Conservation (phyloP, 2,888 invertebrate genomes). For the Leptogaster cylindrica region DNA sequence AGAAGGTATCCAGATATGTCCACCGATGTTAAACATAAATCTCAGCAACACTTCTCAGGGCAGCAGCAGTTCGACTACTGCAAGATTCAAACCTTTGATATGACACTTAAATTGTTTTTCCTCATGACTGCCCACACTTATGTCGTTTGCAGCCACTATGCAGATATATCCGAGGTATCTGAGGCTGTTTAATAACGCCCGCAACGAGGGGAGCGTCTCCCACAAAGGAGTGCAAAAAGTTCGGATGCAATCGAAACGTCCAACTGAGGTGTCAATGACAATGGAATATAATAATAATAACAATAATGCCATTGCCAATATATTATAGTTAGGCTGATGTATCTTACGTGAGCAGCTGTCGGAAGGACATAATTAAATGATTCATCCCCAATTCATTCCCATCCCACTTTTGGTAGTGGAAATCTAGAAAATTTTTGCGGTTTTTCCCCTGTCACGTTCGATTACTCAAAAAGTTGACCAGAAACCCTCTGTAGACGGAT, state of each 20-base stretch:
- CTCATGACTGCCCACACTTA: conserved; percentile 48
- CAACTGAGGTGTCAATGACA: neutral
- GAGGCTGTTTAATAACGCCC: conserved; percentile 12
- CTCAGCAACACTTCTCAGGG: conserved; percentile 42
- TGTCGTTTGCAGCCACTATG: conserved; percentile 37
- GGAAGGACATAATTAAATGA: too few relatives aligned
- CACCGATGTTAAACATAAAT: conserved; percentile 46
- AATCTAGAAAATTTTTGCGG: neutral
- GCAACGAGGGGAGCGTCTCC: conserved; percentile 2
- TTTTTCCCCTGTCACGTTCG: conserved; percentile 1
- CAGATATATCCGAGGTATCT: conserved; percentile 29
- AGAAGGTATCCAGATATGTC: conserved; percentile 42
- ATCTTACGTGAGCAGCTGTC: neutral
- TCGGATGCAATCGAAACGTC: neutral
- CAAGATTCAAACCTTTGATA: conserved; percentile 45
- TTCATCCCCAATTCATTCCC: neutral
- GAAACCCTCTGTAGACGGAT: conserved; percentile 4
- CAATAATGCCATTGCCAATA: too few relatives aligned
- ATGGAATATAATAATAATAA: neutral
- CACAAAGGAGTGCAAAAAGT: neutral
- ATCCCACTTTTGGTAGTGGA: neutral
- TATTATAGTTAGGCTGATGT: neutral
- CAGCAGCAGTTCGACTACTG: conserved; percentile 44
- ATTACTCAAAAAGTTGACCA: neutral
- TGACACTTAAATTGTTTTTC: conserved; percentile 47